Evolutionary conservation across 2,113 vertebrate genomes (phyloP).

Genomic region (Oxyruncus cristatus): DNA sequence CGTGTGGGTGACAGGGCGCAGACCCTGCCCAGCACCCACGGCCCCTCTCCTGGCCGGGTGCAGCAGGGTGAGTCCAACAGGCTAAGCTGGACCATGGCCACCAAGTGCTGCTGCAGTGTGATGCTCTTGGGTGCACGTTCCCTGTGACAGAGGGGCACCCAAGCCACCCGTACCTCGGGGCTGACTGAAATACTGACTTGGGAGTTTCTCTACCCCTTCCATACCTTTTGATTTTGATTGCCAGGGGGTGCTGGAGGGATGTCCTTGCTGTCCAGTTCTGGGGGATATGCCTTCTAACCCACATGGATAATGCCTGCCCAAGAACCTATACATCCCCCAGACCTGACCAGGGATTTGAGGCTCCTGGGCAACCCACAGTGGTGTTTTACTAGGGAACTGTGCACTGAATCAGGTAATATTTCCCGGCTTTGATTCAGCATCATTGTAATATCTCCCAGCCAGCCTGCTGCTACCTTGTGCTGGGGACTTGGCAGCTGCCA

Average conservation of each 20-base stretch:
- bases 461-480: neutral
- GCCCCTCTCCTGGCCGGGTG: neutral
- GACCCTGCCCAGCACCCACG: neutral
- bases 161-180: neutral
- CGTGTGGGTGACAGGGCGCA: neutral
- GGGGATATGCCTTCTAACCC: fast-evolving
- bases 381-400: neutral
- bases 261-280: neutral
- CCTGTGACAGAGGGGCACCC: neutral
- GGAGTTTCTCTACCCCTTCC: neutral
- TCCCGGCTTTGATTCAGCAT: neutral
- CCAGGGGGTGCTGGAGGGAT: neutral
- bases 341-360: neutral
- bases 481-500: neutral
- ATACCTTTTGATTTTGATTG: neutral
- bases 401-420: neutral
- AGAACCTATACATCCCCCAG: neutral
- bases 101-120: neutral
- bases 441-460: neutral
- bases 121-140: neutral
- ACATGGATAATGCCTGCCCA: fast-evolving
- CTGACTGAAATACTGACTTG: neutral
- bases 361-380: neutral
- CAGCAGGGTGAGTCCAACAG: neutral
- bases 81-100: neutral